These are phyloP conservation scores for Oligia latruncula DNA, from an alignment of 2,888 invertebrate species.

Conservation along the genomic window DNA sequence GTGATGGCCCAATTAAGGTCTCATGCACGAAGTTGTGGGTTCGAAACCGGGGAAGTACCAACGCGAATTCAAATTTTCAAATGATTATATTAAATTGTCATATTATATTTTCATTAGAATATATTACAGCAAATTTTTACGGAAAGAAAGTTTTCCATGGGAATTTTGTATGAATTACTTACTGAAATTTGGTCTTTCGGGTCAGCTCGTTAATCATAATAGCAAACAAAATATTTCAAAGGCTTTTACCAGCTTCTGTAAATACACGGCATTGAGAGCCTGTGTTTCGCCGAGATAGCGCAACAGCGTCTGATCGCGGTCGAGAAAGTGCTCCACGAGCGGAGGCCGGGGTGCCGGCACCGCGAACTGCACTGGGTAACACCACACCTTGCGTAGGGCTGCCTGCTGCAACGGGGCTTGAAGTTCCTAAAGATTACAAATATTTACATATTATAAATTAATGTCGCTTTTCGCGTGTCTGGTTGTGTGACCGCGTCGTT, in stretches of 20 bases:
- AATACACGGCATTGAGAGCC: slow-evolving; percentile 95
- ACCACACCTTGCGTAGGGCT: slow-evolving; percentile 96
- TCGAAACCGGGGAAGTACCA: background rate
- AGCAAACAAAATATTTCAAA: background rate
- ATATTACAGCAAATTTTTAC: too few relatives aligned
- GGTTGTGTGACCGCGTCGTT: background rate
- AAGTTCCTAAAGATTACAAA: slow-evolving; percentile 82
- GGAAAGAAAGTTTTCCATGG: too few relatives aligned
- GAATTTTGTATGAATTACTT: too few relatives aligned
- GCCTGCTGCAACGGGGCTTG: slow-evolving; percentile 92
- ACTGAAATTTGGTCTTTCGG: background rate
- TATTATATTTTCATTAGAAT: background rate
- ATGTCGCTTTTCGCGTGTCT: background rate
- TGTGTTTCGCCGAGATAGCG: slow-evolving; percentile 97
- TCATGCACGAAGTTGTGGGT: background rate
- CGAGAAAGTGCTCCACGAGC: slow-evolving; percentile 95
- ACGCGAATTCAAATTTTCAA: background rate
- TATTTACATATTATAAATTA: background rate
- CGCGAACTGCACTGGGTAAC: slow-evolving; percentile 98
- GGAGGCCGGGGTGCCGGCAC: slow-evolving; percentile 96
- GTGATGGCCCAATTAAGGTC: background rate
- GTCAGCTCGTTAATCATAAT: background rate
- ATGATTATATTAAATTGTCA: background rate
- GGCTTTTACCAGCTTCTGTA: slow-evolving; percentile 95
- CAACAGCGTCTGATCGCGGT: slow-evolving; percentile 95